Percentiles rank a stretch among this genome's conserved stretches.
These are phyloP conservation scores for Resseliella maxima DNA, from an alignment of 2,888 invertebrate species.

Conservation along the genomic window DNA sequence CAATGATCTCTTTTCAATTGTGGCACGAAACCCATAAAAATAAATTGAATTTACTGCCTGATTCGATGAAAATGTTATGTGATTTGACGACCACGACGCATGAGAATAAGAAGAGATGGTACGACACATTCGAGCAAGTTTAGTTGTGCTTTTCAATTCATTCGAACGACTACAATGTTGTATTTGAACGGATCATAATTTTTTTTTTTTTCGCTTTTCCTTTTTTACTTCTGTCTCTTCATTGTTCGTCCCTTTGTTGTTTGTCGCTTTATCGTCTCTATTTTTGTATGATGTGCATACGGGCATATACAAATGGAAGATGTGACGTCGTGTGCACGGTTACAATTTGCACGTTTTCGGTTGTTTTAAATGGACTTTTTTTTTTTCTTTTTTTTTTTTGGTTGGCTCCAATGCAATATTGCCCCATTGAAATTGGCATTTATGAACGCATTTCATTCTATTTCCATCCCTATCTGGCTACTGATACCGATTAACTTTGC, in stretches of 20 bases:
- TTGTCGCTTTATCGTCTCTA: too few species aligned
- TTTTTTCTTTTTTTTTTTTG: background rate
- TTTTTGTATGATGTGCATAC: background rate
- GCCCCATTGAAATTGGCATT: background rate
- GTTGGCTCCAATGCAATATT: background rate
- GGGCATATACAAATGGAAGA: background rate
- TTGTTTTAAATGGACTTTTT: background rate
- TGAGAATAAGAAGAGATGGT: background rate
- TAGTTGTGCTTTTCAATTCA: too few species aligned
- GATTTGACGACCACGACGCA: conserved; percentile 43
- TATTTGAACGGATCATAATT: too few species aligned
- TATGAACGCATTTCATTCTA: background rate
- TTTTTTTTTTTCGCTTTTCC: too few species aligned
- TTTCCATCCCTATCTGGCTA: background rate
- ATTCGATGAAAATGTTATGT: conserved; percentile 54
- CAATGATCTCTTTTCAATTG: conserved; percentile 1
- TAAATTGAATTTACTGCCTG: conserved; percentile 55
- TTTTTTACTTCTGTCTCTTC: too few species aligned
- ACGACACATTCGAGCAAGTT: too few species aligned
- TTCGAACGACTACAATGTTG: too few species aligned
- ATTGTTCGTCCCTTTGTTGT: too few species aligned
- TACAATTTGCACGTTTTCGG: conserved; percentile 11
- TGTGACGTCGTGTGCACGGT: conserved; percentile 1
- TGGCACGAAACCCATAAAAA: conserved; percentile 55
- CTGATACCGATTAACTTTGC: too few species aligned